Evolutionary conservation across 2,113 vertebrate species (phyloP).

Genomic region (Mungos mungo): DNA sequence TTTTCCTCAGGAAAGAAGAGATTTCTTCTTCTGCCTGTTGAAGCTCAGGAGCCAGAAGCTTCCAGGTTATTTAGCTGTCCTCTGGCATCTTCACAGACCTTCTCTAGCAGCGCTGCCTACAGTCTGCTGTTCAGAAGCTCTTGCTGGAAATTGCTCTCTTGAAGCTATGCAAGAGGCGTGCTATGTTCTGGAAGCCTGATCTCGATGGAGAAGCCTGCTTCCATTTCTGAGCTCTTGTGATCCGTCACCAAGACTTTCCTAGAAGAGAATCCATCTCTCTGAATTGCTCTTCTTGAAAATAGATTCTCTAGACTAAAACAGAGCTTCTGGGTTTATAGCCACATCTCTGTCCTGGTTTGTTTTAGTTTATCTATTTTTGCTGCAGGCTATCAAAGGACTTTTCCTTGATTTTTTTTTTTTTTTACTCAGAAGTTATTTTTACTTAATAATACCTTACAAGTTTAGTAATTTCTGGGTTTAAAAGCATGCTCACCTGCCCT

Average conservation of each 20-base stretch:
- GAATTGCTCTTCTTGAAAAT: not conserved
- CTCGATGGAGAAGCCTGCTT: not conserved
- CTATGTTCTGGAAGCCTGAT: not conserved
- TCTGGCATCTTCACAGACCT: not conserved
- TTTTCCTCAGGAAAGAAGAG: constrained; percentile 46
- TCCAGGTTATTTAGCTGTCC: not conserved
- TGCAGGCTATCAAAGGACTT: not conserved
- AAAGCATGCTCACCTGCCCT: not conserved
- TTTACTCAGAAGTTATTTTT: constrained; percentile 19
- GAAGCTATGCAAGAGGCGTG: not conserved
- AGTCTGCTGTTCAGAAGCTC: not conserved
- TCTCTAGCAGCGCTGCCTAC: not conserved
- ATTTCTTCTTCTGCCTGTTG: constrained; percentile 24
- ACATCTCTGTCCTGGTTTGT: not conserved
- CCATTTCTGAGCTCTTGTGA: not conserved
- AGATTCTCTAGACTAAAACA: not conserved
- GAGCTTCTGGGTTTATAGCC: not conserved
- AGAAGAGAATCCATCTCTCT: not conserved
- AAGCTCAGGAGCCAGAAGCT: not conserved
- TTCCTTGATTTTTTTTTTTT: not conserved
- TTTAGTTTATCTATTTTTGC: not conserved
- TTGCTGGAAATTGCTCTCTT: not conserved
- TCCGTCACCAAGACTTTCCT: not conserved
- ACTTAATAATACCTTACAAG: not conserved
- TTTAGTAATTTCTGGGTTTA: not conserved